Evolutionary conservation across 1,140 invertebrate genomes (phyloP), one percentile per base, ranked within the genome.

Genomic region (Meloidogyne floridensis): DNA sequence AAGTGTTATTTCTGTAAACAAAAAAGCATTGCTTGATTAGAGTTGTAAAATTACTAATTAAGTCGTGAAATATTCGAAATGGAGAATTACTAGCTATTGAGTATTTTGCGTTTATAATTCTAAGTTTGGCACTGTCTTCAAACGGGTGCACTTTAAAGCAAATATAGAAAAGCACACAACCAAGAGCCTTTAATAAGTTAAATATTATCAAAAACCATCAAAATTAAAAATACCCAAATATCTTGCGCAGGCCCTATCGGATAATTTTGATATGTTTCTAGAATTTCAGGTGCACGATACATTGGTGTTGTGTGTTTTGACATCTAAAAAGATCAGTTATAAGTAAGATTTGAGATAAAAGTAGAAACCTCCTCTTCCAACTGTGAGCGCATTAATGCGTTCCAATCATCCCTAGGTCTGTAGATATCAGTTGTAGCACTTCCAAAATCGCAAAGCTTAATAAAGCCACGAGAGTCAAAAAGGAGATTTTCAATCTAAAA

Each of bases 381-480:
- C 88, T 94, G 93, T 82, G 94, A 94, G 86, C 97, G 93, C 91
- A 97, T 94, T 87, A 95, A 94, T 73, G 95, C 94, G 87, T 94
- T 94, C 97, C 97, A 99, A 59, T 94, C 93, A 42, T 94, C 92
- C 90, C 97, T 94, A 32, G 96, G 95, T 75, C 93, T 88, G 90
- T 94, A 94, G 54, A 94, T 92, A 88, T 95, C 93, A 20, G 93
- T 94, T 47, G 95, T 97, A 1, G 96, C 94, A 87, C 96, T 98
- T 1, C 98, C 98, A 93, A 99, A 99, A 92, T 99, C 98, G 92
- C 98, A 99, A 73, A 99, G 91, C 91, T 99, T 99, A 59, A 99
- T 93, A 84, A 93, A 92, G 83, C 95, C 95, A 87, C 94, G 93
- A 81, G 91, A 90, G 83, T 94, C 93, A 51, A 98, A 92, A 10